Percentiles rank a stretch among this genome's conserved stretches.
Conservation (phyloP, 1,140 invertebrate species). For the Drosophila parvula region DNA sequence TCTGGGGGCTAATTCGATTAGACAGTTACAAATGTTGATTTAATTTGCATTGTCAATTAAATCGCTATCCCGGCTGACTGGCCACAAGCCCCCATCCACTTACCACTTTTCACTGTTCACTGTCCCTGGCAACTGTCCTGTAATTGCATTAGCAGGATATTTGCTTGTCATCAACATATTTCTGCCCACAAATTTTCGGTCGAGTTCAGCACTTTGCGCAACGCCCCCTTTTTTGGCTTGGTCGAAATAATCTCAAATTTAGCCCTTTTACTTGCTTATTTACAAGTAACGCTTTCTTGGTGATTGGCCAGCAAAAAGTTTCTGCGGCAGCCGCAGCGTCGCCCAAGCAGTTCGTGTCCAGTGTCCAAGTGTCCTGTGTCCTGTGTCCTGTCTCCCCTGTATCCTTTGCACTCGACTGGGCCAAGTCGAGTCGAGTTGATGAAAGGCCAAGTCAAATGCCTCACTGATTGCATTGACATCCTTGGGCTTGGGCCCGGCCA, state of each 20-base stretch:
- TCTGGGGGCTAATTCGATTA: slow-evolving; percentile 60
- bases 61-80: slow-evolving; percentile 22
- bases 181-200: slow-evolving; percentile 50
- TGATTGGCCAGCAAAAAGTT: slow-evolving; percentile 75
- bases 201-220: slow-evolving; percentile 55
- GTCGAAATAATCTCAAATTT: slow-evolving; percentile 58
- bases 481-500: slow-evolving; percentile 5
- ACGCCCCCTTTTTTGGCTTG: slow-evolving; percentile 48
- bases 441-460: slow-evolving; percentile 77
- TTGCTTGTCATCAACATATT: slow-evolving; percentile 35
- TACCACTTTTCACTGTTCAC: too few relatives aligned
- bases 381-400: background rate
- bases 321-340: slow-evolving; percentile 50
- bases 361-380: slow-evolving; percentile 2
- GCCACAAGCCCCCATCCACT: too few relatives aligned
- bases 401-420: slow-evolving; percentile 38
- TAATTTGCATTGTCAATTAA: slow-evolving; percentile 80
- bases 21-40: slow-evolving; percentile 72
- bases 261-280: slow-evolving; percentile 33
- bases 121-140: too few relatives aligned
- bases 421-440: slow-evolving; percentile 36
- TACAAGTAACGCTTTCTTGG: slow-evolving; percentile 48
- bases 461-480: slow-evolving; percentile 66
- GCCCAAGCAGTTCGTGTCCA: slow-evolving; percentile 48
- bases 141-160: slow-evolving; percentile 70